A percentile compares a stretch with the other conserved stretches of the same genome.
phyloP scores from a whole-genome alignment of 2,888 invertebrate species.

The Limnephilus rhombicus region DNA sequence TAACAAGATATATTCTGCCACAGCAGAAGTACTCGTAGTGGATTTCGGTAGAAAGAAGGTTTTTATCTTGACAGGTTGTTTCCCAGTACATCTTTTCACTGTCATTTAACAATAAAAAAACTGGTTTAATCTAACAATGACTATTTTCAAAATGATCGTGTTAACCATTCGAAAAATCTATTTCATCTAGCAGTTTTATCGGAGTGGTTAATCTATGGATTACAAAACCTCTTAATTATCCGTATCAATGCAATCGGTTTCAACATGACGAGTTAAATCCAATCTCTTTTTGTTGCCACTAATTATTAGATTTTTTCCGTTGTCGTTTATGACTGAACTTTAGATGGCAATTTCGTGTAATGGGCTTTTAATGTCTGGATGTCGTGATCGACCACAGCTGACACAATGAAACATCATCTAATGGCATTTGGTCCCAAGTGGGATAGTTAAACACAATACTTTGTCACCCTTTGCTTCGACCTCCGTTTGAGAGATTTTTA shows the following conservation, averaged over 20 bases:
- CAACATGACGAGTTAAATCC: not conserved
- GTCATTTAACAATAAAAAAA: not conserved
- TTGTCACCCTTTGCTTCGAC: not conserved
- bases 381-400: conserved; percentile 43
- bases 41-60: not conserved
- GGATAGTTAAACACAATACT: not conserved
- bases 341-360: not conserved
- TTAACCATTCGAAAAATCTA: not conserved
- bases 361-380: conserved; percentile 49
- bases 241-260: not conserved
- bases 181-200: not conserved
- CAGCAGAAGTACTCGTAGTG: not conserved
- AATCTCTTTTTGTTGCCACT: conserved; percentile 21
- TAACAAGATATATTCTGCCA: not conserved
- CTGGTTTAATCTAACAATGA: not conserved
- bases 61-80: not conserved
- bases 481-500: not conserved
- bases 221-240: not conserved
- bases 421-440: conserved; percentile 7
- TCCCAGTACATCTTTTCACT: not conserved
- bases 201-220: not conserved
- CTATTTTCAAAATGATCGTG: not conserved
- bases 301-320: conserved; percentile 15
- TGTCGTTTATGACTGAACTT: conserved; percentile 13
- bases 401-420: conserved; percentile 30